Evolutionary conservation across 2,888 invertebrate genomes (phyloP).

Genomic region (Drosophila mayaguana): DNA sequence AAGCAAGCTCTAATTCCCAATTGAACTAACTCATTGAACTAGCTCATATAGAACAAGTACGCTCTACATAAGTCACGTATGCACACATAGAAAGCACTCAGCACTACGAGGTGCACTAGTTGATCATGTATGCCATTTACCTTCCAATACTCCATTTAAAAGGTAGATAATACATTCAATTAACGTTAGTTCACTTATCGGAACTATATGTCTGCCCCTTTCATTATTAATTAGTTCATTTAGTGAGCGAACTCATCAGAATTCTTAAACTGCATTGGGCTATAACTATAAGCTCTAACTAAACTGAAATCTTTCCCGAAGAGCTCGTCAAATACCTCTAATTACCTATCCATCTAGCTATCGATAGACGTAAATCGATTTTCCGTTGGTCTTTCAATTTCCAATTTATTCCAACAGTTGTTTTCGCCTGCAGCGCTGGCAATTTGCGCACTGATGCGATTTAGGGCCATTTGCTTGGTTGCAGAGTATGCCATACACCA

Average conservation of each 20-base stretch:
- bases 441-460: conserved; percentile 51
- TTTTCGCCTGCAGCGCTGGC: conserved; percentile 23
- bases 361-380: neutral
- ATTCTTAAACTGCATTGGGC: neutral
- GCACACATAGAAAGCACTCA: neutral
- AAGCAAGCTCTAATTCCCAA: too few species aligned
- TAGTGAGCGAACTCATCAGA: neutral
- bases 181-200: neutral
- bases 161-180: neutral
- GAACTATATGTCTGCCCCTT: neutral
- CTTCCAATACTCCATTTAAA: neutral
- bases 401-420: conserved; percentile 66
- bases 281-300: neutral
- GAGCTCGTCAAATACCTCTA: neutral
- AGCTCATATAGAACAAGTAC: neutral
- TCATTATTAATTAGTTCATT: neutral
- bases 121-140: neutral
- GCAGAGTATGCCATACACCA: conserved; percentile 3
- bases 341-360: neutral
- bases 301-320: too few species aligned
- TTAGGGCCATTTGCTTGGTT: conserved; percentile 25
- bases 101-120: neutral
- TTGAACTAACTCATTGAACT: neutral
- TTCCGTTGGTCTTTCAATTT: conserved; percentile 14
- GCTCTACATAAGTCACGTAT: too few species aligned